Percentiles rank a stretch among this genome's conserved stretches.
phyloP scores from a whole-genome alignment of 2,113 vertebrate species.

The Periophthalmodon schlosseri region DNA sequence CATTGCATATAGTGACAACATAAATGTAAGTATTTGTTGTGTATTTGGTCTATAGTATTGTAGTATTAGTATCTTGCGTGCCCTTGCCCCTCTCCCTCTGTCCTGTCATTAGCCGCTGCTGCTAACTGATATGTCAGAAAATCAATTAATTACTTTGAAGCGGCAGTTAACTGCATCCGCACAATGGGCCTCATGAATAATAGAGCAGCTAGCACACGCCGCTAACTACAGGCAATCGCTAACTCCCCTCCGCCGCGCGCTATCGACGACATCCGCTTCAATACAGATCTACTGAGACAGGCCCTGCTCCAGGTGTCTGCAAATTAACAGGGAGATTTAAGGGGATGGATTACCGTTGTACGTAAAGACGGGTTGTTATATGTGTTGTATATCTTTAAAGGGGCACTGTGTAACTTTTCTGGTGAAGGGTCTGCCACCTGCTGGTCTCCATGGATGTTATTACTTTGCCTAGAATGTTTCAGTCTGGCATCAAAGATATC shows the following conservation, averaged over 20 bases:
- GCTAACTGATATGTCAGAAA: constrained; percentile 99
- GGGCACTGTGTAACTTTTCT: neutral
- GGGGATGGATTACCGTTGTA: neutral
- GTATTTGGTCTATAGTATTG: neutral
- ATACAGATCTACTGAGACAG: neutral
- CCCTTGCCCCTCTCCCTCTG: constrained; percentile 22
- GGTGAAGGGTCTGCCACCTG: neutral
- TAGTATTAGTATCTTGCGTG: neutral
- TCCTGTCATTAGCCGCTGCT: constrained; percentile 84
- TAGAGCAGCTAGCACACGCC: constrained; percentile 79
- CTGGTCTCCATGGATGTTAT: too few relatives aligned
- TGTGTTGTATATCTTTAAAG: neutral
- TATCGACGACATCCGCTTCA: neutral
- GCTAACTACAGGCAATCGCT: constrained; percentile 7
- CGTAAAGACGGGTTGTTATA: too few relatives aligned
- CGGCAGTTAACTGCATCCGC: constrained; percentile 89
- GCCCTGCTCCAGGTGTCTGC: neutral
- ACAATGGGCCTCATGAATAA: constrained; percentile 92
- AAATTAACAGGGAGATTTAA: neutral
- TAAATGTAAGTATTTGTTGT: neutral
- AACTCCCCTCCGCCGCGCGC: neutral
- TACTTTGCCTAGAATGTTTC: too few relatives aligned
- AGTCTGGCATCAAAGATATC: too few relatives aligned
- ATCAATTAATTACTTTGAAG: constrained; percentile 99
- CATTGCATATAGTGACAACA: too few relatives aligned